Evolutionary conservation across 2,797 vertebrate species (phyloP).

Genomic region (Trichosurus vulpecula): DNA sequence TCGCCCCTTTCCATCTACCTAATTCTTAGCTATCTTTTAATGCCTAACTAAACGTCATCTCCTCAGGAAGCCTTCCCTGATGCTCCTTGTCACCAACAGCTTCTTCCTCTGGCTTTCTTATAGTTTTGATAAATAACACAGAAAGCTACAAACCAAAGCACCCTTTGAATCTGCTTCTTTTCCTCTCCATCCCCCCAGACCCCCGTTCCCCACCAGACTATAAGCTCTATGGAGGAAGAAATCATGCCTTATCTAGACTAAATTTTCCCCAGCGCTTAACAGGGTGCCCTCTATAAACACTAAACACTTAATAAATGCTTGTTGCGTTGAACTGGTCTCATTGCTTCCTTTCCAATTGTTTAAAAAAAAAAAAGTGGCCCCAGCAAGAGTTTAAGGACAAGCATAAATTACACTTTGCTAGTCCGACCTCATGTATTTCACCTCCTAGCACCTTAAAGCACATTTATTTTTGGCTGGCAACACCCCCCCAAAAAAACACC

Average conservation of each 20-base stretch:
- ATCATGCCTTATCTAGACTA: neutral
- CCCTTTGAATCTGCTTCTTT: neutral
- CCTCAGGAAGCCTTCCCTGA: neutral
- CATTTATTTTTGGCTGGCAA: slow-evolving; percentile 1
- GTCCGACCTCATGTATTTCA: neutral
- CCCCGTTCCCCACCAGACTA: neutral
- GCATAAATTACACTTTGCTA: slow-evolving; percentile 56
- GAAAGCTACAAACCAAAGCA: neutral
- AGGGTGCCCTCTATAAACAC: neutral
- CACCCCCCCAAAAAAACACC: neutral
- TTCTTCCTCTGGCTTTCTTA: neutral
- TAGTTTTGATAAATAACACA: neutral
- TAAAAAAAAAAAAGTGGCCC: neutral
- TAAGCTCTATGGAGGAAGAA: neutral
- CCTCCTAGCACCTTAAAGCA: neutral
- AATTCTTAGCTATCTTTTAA: neutral
- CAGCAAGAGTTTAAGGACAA: slow-evolving; percentile 48
- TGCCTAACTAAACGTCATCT: neutral
- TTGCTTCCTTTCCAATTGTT: neutral
- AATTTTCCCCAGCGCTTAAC: neutral
- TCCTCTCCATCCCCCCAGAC: too few relatives aligned
- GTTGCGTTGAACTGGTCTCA: too few relatives aligned
- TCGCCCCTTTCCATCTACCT: neutral
- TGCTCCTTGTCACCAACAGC: neutral
- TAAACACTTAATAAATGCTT: neutral